Evolutionary conservation across 2,113 vertebrate genomes (phyloP).

Genomic region (Tyrannus savana): DNA sequence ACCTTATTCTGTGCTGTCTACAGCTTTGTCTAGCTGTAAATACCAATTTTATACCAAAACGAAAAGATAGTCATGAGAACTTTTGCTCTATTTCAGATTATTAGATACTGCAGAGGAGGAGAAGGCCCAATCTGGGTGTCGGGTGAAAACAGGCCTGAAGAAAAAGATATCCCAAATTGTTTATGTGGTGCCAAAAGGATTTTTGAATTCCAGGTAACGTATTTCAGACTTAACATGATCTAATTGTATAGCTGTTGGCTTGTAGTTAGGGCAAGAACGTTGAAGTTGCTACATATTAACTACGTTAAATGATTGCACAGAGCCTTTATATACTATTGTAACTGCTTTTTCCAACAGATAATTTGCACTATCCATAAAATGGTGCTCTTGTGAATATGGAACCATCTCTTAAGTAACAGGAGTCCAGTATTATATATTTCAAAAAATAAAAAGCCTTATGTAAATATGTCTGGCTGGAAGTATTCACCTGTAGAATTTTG

Average conservation of each 20-base stretch:
- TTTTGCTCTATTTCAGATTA: conserved; percentile 77
- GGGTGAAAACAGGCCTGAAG: conserved; percentile 80
- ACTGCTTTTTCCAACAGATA: neutral
- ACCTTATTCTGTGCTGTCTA: neutral
- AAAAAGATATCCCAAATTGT: conserved; percentile 86
- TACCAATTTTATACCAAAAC: neutral
- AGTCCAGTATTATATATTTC: neutral
- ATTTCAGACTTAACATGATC: neutral
- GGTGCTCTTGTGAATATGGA: neutral
- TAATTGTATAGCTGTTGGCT: neutral
- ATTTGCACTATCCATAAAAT: neutral
- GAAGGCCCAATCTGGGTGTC: conserved; percentile 89
- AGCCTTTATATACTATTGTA: neutral
- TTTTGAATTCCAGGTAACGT: conserved; percentile 89
- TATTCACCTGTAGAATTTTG: neutral
- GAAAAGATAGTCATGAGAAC: neutral
- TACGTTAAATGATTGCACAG: neutral
- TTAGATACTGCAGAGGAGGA: conserved; percentile 88
- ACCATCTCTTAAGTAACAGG: neutral
- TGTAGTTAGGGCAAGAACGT: neutral
- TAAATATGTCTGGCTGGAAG: neutral
- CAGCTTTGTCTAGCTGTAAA: neutral
- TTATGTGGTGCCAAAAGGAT: conserved; percentile 86
- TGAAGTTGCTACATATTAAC: neutral
- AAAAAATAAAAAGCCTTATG: neutral